phyloP scores from a whole-genome alignment of 2,113 vertebrate genomes.

The Indicator maculatus region DNA sequence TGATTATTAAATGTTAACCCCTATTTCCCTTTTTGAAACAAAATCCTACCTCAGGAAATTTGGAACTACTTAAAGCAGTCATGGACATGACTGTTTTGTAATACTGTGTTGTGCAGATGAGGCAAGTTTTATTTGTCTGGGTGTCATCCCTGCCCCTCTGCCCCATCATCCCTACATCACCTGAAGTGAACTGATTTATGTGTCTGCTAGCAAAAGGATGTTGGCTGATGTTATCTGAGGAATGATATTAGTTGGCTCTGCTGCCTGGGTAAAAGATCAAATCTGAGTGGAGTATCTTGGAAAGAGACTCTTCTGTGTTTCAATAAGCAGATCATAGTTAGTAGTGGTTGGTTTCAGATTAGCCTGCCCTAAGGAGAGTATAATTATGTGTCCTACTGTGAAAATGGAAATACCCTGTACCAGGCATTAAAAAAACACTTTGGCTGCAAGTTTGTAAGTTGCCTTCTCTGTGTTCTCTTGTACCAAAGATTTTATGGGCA shows the following conservation, averaged over 20 bases:
- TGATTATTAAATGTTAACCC: conserved; percentile 27
- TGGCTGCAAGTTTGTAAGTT: not conserved
- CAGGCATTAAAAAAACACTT: not conserved
- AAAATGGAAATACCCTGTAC: not conserved
- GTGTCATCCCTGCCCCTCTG: not conserved
- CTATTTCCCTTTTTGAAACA: not conserved
- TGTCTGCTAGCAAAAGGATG: not conserved
- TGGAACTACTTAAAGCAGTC: not conserved
- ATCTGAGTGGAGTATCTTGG: not conserved
- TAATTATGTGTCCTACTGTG: not conserved
- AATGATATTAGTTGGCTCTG: not conserved
- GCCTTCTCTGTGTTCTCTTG: not conserved
- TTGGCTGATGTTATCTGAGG: not conserved
- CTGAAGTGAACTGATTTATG: not conserved
- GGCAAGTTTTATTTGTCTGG: not conserved
- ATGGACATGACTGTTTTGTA: not conserved
- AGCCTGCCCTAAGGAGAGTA: not conserved
- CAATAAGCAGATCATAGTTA: not conserved
- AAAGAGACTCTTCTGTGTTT: not conserved
- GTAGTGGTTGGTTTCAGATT: not conserved
- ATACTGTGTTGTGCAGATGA: not conserved
- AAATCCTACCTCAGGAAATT: not conserved
- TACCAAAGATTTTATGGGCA: not conserved
- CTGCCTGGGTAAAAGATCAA: not conserved
- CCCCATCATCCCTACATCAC: not conserved